These are phyloP conservation scores for Listrodromus nycthemerus DNA, from an alignment of 2,888 invertebrate species.

Conservation along the genomic window DNA sequence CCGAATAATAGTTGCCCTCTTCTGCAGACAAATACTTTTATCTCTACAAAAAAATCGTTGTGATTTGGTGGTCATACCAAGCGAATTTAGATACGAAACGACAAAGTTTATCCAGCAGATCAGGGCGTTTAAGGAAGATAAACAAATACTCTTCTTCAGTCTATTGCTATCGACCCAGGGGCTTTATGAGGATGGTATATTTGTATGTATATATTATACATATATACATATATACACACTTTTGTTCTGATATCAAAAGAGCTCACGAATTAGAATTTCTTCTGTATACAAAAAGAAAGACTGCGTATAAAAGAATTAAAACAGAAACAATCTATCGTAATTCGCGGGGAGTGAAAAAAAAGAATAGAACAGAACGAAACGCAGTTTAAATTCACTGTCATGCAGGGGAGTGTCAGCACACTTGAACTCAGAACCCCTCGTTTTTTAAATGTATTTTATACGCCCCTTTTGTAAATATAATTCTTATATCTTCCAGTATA, in stretches of 20 bases:
- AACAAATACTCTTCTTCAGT: slow-evolving; percentile 61
- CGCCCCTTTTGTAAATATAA: slow-evolving; percentile 78
- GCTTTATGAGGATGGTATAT: slow-evolving; percentile 64
- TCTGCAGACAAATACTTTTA: not conserved
- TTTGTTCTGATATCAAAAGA: slow-evolving; percentile 56
- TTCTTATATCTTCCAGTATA: slow-evolving; percentile 80
- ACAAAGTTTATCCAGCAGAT: slow-evolving; percentile 44
- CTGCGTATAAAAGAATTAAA: slow-evolving; percentile 29
- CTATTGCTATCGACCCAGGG: slow-evolving; percentile 66
- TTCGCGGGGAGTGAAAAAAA: slow-evolving; percentile 42
- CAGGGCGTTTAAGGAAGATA: slow-evolving; percentile 50
- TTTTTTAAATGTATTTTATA: slow-evolving; percentile 73
- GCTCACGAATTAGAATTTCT: slow-evolving; percentile 60
- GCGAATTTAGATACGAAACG: slow-evolving; percentile 33
- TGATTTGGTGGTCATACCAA: not conserved
- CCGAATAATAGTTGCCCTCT: not conserved
- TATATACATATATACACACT: slow-evolving; percentile 48
- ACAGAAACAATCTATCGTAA: slow-evolving; percentile 52
- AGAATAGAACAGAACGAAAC: slow-evolving; percentile 1
- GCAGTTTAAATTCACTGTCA: slow-evolving; percentile 54
- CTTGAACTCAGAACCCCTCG: slow-evolving; percentile 62
- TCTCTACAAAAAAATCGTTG: not conserved
- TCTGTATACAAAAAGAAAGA: slow-evolving; percentile 51
- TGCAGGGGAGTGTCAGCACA: slow-evolving; percentile 53
- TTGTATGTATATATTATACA: slow-evolving; percentile 59